Evolutionary conservation across 2,888 invertebrate genomes (phyloP).

Genomic region (Dasypogon diadema): DNA sequence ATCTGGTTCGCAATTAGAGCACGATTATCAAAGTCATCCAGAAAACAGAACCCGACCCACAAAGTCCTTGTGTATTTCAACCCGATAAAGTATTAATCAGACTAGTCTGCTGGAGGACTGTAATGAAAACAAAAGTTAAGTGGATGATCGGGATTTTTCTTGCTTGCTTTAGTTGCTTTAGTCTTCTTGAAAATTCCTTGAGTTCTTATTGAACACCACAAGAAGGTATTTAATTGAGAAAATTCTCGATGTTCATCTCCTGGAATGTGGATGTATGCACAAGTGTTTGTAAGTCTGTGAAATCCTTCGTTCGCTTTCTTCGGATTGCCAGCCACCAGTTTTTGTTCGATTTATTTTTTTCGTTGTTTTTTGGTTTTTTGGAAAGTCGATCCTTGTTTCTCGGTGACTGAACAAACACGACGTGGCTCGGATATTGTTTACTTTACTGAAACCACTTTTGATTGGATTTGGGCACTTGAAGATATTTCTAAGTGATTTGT

Average conservation of each 20-base stretch:
- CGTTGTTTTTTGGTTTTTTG: constrained; percentile 29
- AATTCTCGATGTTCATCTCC: constrained; percentile 52
- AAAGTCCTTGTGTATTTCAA: constrained; percentile 21
- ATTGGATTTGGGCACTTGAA: constrained; percentile 54
- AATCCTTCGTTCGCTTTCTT: constrained; percentile 9
- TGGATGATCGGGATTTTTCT: constrained; percentile 38
- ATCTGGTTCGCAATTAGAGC: constrained; percentile 18
- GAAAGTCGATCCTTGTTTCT: constrained; percentile 35
- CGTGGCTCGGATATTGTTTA: constrained; percentile 53
- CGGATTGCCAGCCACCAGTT: constrained; percentile 8
- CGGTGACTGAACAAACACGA: constrained; percentile 53
- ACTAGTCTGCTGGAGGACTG: constrained; percentile 3
- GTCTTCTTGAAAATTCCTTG: constrained; percentile 32
- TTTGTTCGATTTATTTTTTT: constrained; percentile 22
- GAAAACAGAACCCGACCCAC: background rate
- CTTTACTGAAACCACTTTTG: constrained; percentile 53
- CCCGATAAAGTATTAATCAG: constrained; percentile 43
- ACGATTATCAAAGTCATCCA: constrained; percentile 23
- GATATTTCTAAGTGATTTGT: constrained; percentile 46
- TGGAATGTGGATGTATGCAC: constrained; percentile 50
- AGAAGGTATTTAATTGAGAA: constrained; percentile 52
- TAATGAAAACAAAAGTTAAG: constrained; percentile 39
- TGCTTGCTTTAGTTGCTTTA: background rate
- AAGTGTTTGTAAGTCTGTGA: constrained; percentile 48
- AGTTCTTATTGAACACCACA: constrained; percentile 47